phyloP scores from a whole-genome alignment of 2,797 vertebrate species.

The Falco columbarius region DNA sequence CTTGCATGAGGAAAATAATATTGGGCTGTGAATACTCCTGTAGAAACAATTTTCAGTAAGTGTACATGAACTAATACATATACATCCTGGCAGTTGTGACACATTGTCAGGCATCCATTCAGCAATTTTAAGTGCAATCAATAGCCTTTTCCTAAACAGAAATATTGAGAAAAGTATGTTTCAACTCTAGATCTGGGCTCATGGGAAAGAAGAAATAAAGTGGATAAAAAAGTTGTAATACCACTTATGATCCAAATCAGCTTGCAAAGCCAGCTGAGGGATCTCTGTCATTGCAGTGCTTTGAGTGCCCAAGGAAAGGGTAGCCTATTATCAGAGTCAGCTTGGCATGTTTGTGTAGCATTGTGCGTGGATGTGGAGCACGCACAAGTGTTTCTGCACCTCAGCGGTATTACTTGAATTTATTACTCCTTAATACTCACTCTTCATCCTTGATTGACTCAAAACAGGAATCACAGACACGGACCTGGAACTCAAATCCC shows the following conservation, averaged over 20 bases:
- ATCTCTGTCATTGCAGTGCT: neutral
- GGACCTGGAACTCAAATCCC: constrained; percentile 98
- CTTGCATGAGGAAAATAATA: neutral
- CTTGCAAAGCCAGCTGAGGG: neutral
- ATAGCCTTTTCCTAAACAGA: neutral
- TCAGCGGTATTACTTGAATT: neutral
- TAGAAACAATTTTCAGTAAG: neutral
- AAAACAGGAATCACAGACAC: constrained; percentile 93
- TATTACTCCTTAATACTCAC: constrained; percentile 80
- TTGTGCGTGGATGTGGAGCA: neutral
- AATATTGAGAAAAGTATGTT: neutral
- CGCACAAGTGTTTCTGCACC: neutral
- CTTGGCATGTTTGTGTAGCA: neutral
- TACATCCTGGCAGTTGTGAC: neutral
- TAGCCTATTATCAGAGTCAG: neutral
- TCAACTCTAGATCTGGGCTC: neutral
- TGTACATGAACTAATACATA: neutral
- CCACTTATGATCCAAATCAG: neutral
- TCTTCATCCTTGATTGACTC: constrained; percentile 96
- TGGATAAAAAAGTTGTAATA: neutral
- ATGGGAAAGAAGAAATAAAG: neutral
- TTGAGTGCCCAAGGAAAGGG: neutral
- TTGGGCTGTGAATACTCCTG: neutral
- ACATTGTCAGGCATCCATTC: neutral
- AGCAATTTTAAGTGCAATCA: neutral